Base-by-base conservation (phyloP, 2,797 vertebrate genomes). In the Cetoscarus ocellatus region DNA sequence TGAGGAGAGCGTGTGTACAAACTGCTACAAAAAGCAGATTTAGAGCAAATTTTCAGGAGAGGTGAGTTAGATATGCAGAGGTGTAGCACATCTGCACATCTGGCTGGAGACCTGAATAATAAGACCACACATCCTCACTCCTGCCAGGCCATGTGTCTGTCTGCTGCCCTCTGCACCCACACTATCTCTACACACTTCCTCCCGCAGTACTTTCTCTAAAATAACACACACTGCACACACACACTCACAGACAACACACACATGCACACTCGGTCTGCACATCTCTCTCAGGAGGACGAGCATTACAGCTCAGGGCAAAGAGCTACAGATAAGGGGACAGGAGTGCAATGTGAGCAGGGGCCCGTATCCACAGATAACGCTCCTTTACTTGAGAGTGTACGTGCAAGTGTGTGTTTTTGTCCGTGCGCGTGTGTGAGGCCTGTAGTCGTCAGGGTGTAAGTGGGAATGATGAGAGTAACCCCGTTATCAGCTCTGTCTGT, bases 401-500 rank as follows among this genome's bases (percentile, higher is more conserved):
- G n/a, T n/a, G n/a, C n/a, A n/a, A n/a, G n/a, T n/a, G 69, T 40
- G 35, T 60, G 45, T 59, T 52, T 63, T 42, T 39, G 59, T 67
- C 42, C 51, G 10, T 15, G 70, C 67, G 73, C 50, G 67, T 5
- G 17, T 65, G 84, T 77, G 87, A 80, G 87, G 85, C 73, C 80
- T 75, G 67, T 15, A 73, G 75, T 87, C 63, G n/a, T 86, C 81
- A 70, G 80, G 63, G 62, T 80, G 79, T 92, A 88, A 85, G 84
- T 88, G 80, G 88, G 88, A 90, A 82, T 86, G 86, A 90, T 87
- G 84, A 88, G 86, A 79, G 76, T 59, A 86, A 88, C 86, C 82
- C 93, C 82, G 88, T 94, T 94, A 95, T 88, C 92, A 88, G 82
- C 77, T 91, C 71, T 62, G 78, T 89, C 78, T 86, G 74, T 89